Percentiles rank a stretch among this genome's conserved stretches.
phyloP scores from a whole-genome alignment of 2,797 vertebrate species.

The Sebastes iracundus region DNA sequence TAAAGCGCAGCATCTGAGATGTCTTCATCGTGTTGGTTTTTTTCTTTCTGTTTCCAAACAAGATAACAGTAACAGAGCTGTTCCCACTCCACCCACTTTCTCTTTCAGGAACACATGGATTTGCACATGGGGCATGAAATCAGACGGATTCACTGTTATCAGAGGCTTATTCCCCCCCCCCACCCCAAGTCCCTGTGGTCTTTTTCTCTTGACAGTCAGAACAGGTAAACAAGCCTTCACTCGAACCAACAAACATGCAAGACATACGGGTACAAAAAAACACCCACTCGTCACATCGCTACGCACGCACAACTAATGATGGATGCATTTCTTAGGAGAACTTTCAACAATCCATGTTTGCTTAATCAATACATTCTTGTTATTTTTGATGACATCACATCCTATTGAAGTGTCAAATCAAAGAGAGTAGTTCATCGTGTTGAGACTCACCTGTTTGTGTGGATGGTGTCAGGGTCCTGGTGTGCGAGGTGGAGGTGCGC shows the following conservation, averaged over 20 bases:
- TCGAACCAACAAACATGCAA: conserved; percentile 18
- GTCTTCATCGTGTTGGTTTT: conserved; percentile 10
- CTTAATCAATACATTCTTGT: background rate
- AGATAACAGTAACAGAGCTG: conserved; percentile 45
- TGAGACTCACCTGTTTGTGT: conserved; percentile 73
- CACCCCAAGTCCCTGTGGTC: conserved; percentile 41
- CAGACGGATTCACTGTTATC: conserved; percentile 28
- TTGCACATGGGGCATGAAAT: conserved; percentile 54
- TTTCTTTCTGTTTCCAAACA: conserved; percentile 46
- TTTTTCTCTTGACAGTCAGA: conserved; percentile 65
- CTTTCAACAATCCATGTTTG: conserved; percentile 18
- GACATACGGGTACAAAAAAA: background rate
- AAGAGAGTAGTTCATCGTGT: background rate
- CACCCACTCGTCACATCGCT: conserved; percentile 4
- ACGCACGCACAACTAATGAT: conserved; percentile 23
- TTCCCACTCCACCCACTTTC: conserved; percentile 65
- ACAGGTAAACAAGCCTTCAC: conserved; percentile 54
- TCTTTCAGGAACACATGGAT: conserved; percentile 58
- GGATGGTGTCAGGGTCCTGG: conserved; percentile 51
- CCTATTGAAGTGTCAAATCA: background rate
- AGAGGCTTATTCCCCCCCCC: conserved; percentile 10
- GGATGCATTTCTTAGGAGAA: conserved; percentile 19
- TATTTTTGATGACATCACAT: background rate
- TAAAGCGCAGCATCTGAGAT: conserved; percentile 34
- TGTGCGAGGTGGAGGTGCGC: conserved; percentile 30